phyloP scores from a whole-genome alignment of 1,140 invertebrate genomes.

The Maniola jurtina region DNA sequence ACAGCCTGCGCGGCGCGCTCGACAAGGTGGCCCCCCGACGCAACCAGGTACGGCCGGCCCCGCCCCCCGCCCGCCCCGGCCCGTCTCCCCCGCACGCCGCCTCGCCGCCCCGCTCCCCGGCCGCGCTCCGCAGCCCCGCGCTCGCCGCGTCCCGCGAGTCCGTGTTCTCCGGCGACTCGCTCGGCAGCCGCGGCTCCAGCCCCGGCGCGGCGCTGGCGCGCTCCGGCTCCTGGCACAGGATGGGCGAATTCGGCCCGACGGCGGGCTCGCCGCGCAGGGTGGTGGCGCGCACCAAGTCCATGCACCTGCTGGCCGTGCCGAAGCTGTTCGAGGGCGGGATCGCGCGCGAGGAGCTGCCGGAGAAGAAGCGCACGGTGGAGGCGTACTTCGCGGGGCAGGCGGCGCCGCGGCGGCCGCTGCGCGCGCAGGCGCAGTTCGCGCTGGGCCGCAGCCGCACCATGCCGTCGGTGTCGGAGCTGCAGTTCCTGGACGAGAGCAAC shows the following conservation, averaged over 20 bases:
- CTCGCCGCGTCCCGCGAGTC: slow-evolving; percentile 57
- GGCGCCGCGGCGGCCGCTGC: slow-evolving; percentile 61
- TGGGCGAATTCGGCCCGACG: slow-evolving; percentile 58
- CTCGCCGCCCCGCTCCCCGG: slow-evolving; percentile 48
- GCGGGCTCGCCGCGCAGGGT: slow-evolving; percentile 64
- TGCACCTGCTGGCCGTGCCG: slow-evolving; percentile 84
- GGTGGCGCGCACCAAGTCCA: slow-evolving; percentile 84
- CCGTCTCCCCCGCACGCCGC: slow-evolving; percentile 69
- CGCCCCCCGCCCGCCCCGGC: slow-evolving; percentile 48
- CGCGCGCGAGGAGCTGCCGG: slow-evolving; percentile 83
- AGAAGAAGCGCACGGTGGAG: slow-evolving; percentile 88
- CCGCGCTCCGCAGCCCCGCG: slow-evolving; percentile 42
- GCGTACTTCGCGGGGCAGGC: slow-evolving; percentile 84
- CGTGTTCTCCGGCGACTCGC: slow-evolving; percentile 50
- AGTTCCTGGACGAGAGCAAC: slow-evolving; percentile 84
- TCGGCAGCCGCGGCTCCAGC: slow-evolving; percentile 53
- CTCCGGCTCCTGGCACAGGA: slow-evolving; percentile 89
- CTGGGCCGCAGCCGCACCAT: slow-evolving; percentile 86
- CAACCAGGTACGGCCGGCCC: slow-evolving; percentile 49
- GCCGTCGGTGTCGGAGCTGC: slow-evolving; percentile 82
- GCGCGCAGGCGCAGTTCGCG: slow-evolving; percentile 70
- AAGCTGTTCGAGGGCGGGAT: slow-evolving; percentile 90
- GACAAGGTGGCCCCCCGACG: slow-evolving; percentile 67
- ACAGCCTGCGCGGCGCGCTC: slow-evolving; percentile 75
- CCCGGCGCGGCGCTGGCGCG: slow-evolving; percentile 80